These are phyloP conservation scores for Hydrolagus colliei DNA, from an alignment of 2,797 vertebrate genomes.

Conservation along the genomic window DNA sequence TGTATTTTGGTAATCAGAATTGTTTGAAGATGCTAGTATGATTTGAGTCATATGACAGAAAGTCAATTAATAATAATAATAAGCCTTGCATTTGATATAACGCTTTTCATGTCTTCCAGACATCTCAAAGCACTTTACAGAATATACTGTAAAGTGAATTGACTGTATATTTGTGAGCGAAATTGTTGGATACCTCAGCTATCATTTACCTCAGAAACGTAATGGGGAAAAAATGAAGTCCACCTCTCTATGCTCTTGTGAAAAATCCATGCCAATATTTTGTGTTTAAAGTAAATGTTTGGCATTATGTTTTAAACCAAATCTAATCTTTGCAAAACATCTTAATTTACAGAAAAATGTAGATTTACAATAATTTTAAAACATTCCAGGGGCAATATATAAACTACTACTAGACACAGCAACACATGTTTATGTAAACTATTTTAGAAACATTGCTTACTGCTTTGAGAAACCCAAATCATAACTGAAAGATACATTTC, in stretches of 20 bases:
- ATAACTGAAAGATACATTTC: background rate
- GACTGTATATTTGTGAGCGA: no score
- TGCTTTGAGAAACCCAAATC: background rate
- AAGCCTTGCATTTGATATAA: no score
- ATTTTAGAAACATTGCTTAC: background rate
- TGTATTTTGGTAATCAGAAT: no score
- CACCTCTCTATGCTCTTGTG: background rate
- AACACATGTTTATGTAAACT: background rate
- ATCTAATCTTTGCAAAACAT: background rate
- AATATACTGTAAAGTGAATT: no score
- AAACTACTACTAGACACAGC: background rate
- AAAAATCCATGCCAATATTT: background rate
- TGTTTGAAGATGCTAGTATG: no score
- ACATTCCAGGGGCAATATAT: no score
- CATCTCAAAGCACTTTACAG: no score
- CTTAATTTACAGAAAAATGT: background rate
- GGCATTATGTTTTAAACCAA: background rate
- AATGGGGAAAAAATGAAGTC: background rate
- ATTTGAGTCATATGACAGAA: no score
- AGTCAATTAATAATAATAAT: no score
- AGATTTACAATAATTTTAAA: no score
- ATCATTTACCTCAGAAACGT: background rate
- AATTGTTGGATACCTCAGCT: background rate
- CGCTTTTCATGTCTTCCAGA: no score
- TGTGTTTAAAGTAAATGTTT: background rate